Percentiles rank a stretch among this genome's conserved stretches.
Evolutionary conservation across 2,797 vertebrate species (phyloP).

Genomic region (Characodon lateralis): DNA sequence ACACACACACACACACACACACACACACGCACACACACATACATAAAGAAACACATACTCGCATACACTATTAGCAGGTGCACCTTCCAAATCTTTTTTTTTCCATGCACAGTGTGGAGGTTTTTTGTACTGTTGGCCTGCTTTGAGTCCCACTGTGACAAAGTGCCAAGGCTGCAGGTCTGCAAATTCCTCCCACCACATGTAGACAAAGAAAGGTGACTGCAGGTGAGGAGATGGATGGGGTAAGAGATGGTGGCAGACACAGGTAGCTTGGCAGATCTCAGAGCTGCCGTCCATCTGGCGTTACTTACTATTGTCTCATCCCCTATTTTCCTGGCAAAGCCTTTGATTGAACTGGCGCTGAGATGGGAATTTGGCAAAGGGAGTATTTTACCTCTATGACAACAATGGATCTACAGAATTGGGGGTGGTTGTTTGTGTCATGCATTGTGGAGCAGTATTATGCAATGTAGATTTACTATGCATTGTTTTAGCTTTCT

Average conservation of each 20-base stretch:
- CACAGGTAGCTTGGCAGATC: conserved; percentile 65
- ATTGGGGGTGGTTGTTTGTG: conserved; percentile 51
- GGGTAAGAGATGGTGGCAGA: conserved; percentile 57
- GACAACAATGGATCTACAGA: conserved; percentile 66
- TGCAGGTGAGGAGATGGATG: conserved; percentile 50
- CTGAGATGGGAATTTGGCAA: conserved; percentile 69
- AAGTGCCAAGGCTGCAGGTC: conserved; percentile 66
- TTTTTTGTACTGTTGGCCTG: conserved; percentile 57
- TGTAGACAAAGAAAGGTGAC: conserved; percentile 66
- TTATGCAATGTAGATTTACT: conserved; percentile 65
- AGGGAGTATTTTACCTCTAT: conserved; percentile 56
- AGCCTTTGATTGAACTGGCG: conserved; percentile 68
- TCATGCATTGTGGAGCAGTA: conserved; percentile 56
- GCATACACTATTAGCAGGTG: conserved; percentile 8
- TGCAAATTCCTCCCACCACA: conserved; percentile 51
- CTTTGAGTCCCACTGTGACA: conserved; percentile 61
- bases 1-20: too few species aligned
- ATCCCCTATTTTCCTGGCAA: conserved; percentile 61
- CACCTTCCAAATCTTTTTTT: conserved; percentile 45
- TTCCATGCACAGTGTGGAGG: conserved; percentile 54
- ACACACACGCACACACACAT: conserved; percentile 12
- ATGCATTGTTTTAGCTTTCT: conserved; percentile 60
- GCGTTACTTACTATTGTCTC: conserved; percentile 69
- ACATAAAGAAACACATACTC: not conserved
- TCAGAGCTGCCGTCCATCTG: conserved; percentile 60